These are phyloP conservation scores for Pseudotriccus pelzelni DNA, from an alignment of 2,797 vertebrate genomes.

Conservation along the genomic window DNA sequence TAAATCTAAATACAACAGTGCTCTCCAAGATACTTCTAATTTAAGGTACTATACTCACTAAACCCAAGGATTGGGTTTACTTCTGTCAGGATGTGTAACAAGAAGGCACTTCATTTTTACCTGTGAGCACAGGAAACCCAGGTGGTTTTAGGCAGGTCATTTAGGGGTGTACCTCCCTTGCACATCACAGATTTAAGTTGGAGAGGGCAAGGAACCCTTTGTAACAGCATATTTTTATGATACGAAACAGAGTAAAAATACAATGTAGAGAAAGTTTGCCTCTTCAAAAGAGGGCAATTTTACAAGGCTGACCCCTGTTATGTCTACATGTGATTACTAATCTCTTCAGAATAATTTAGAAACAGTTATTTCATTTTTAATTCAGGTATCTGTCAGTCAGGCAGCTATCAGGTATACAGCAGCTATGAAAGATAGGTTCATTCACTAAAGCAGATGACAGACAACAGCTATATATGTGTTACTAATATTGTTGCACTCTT, in stretches of 20 bases:
- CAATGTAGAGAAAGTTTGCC: background rate
- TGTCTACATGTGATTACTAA: background rate
- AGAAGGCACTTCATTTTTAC: rapidly evolving
- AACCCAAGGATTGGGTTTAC: background rate
- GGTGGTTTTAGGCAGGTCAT: background rate
- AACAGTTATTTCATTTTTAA: background rate
- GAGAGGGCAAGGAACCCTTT: background rate
- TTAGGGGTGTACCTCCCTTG: background rate
- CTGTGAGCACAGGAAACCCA: background rate
- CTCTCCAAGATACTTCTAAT: background rate
- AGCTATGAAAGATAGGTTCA: background rate
- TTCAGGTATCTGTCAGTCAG: background rate
- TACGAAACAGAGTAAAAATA: background rate
- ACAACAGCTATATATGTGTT: background rate
- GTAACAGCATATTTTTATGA: background rate
- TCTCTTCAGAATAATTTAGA: background rate
- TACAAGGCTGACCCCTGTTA: background rate
- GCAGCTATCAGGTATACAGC: background rate
- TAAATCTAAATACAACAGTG: background rate
- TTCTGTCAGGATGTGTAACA: background rate
- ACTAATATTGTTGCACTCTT: background rate
- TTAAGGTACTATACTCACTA: background rate
- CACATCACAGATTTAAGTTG: background rate
- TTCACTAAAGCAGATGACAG: background rate
- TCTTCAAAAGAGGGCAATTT: background rate